Evolutionary conservation across 2,113 vertebrate genomes (phyloP), one percentile per base, ranked within the genome.

Genomic region (Salminus brasiliensis): DNA sequence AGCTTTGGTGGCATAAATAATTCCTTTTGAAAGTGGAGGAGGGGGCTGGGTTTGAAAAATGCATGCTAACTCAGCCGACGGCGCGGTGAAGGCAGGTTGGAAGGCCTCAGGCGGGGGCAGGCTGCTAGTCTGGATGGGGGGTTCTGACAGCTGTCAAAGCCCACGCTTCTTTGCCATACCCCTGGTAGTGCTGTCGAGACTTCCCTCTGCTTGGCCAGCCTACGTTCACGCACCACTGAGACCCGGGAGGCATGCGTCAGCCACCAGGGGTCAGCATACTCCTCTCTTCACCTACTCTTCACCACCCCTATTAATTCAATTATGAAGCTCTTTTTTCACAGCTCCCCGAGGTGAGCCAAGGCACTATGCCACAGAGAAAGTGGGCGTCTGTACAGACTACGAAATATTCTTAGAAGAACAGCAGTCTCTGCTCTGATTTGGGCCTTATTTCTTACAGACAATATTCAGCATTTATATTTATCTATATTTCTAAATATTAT

Each of bases 111-210:
- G 69, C 59, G 39, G 71, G 78, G 72, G 57, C 60, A 79, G 57
- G 30, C 57, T 45, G 34, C 47, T 25, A 59, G 41, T 59, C 59
- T 53, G 39, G 49, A 49, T 82, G 84, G 88, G 81, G 34, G 77
- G 27, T 81, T 88, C 73, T 88, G 89, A 92, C 88, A 91, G 88
- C 85, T 89, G 84, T 90, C 88, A 88, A 80, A 81, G 73, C 78
- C 66, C 70, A 70, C 68, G 78, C 81, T 85, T 66, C 68, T 83
- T 81, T 83, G 25, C 68, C 36, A 36, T 74, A 53, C 72, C 32
- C 36, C 63, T 71, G 65, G n/a, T 53, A 77, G 74, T 27, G 39
- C 80, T 81, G 45, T 1, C 18, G 77, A 85, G n/a, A 49, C 60
- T 36, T 25, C 9, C 73, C 78, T n/a, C 7, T 43, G 52, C 68